Base-by-base conservation (phyloP, 2,888 invertebrate genomes). In the Epistrophe grossulariae region DNA sequence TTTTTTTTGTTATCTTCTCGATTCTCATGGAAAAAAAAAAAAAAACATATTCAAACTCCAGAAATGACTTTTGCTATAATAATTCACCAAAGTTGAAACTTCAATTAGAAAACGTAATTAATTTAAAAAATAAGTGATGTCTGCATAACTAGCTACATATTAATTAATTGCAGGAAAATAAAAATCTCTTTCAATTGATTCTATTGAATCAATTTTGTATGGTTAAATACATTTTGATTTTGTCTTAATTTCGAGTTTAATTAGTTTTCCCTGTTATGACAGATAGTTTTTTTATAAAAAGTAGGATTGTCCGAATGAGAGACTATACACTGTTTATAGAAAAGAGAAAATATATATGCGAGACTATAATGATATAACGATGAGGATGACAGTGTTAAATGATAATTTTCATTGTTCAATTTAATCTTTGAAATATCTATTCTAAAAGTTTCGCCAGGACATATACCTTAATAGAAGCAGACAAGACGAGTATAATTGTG, bases 81-180 rank as follows among this genome's bases (percentile, higher is more conserved):
- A 24, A 35, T 17, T 17, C 35, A 11, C 5, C 17, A 38, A 59
- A 38, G 35, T 59, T 17, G 24, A 0, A 35, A 59, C 59, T 59
- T 59, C 59, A 59, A 59, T 59, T 59, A 59, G 38, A 35, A 38
- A 59, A 59, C 10, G 11, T 59, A 59, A 59, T 59, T 59, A 59
- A 59, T 59, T 59, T 59, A 17, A 17, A 35, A 35, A 38, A 24
- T 24, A 17, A 59, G 10, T 35, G 11, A 59, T 59, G 59, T 59
- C 59, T 8, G 17, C 35, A 35, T 35, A 31, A 31, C 31, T 31
- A 31, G 7, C n/a, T n/a, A n/a, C n/a, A n/a, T n/a, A n/a, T 9
- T 17, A 59, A 35, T 59, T 38, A 31, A 15, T 15, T 55, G 55
- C 13, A 31, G 15, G 2, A 24, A 24, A 24, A 24, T 24, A 59